These are phyloP conservation scores for Ennomos fuscantarius DNA, from an alignment of 2,888 invertebrate genomes.

Conservation along the genomic window DNA sequence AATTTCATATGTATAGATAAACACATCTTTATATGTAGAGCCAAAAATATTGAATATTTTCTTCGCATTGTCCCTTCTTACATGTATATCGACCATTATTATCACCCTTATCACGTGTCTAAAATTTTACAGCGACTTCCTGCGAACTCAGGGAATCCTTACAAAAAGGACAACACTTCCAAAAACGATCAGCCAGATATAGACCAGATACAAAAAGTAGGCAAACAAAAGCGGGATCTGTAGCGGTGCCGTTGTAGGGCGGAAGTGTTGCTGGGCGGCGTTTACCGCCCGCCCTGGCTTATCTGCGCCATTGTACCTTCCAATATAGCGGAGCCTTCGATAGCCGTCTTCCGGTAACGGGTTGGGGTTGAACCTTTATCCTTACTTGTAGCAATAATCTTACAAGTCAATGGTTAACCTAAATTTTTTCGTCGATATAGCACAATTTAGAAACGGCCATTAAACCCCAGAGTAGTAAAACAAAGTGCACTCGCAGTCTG, in stretches of 20 bases:
- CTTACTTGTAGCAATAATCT: slow-evolving; percentile 18
- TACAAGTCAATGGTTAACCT: slow-evolving; percentile 12
- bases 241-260: slow-evolving; percentile 21
- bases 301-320: slow-evolving; percentile 34
- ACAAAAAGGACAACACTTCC: slow-evolving; percentile 21
- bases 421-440: neutral
- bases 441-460: too few species aligned
- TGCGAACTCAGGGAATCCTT: slow-evolving; percentile 1
- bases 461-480: too few species aligned
- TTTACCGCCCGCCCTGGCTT: slow-evolving; percentile 26
- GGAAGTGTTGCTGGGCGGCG: slow-evolving; percentile 26
- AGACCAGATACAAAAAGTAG: slow-evolving; percentile 13
- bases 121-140: slow-evolving; percentile 22
- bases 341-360: slow-evolving; percentile 26
- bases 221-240: slow-evolving; percentile 21
- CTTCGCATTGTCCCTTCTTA: too few species aligned
- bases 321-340: slow-evolving; percentile 31
- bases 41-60: too few species aligned
- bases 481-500: too few species aligned
- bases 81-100: neutral
- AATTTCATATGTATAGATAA: too few species aligned
- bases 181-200: slow-evolving; percentile 13
- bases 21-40: too few species aligned
- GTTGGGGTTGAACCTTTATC: slow-evolving; percentile 20
- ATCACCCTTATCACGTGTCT: slow-evolving; percentile 11